A percentile compares a stretch with the other conserved stretches of the same genome.
phyloP scores from a whole-genome alignment of 2,797 vertebrate species.

The Rhinogobio ventralis region DNA sequence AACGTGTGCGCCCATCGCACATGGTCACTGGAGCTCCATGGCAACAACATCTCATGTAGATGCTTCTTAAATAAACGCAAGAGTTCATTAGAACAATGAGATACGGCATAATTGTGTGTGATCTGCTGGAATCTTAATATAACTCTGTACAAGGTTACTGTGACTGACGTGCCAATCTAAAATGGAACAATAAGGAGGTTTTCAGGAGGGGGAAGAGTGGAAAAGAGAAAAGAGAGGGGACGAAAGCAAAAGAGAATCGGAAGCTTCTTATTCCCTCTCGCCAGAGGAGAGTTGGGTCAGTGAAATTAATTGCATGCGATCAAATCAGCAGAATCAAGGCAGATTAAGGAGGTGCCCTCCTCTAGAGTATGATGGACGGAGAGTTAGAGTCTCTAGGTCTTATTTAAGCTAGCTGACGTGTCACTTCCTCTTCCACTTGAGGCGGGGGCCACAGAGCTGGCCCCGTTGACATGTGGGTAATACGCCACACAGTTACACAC shows the following conservation, averaged over 20 bases:
- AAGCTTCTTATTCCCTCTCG: slow-evolving; percentile 53
- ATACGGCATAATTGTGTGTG: slow-evolving; percentile 5
- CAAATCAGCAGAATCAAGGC: slow-evolving; percentile 78
- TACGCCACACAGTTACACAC: slow-evolving; percentile 16
- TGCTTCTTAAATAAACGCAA: not conserved
- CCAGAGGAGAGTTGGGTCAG: slow-evolving; percentile 64
- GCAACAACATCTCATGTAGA: slow-evolving; percentile 36
- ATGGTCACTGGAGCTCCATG: slow-evolving; percentile 45
- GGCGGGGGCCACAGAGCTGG: slow-evolving; percentile 56
- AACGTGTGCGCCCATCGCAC: not conserved
- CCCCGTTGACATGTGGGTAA: slow-evolving; percentile 31
- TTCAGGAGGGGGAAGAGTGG: slow-evolving; percentile 65
- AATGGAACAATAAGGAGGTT: slow-evolving; percentile 57
- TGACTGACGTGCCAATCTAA: slow-evolving; percentile 59
- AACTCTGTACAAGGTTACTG: slow-evolving; percentile 60
- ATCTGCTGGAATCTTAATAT: slow-evolving; percentile 53
- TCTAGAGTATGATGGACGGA: slow-evolving; percentile 64
- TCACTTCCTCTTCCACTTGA: slow-evolving; percentile 75
- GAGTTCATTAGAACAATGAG: slow-evolving; percentile 51
- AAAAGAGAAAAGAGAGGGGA: slow-evolving; percentile 47
- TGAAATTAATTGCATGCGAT: slow-evolving; percentile 82
- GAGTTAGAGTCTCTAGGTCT: slow-evolving; percentile 66
- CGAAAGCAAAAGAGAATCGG: slow-evolving; percentile 50
- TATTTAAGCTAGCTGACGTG: slow-evolving; percentile 75
- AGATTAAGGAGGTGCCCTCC: slow-evolving; percentile 20